A percentile compares a stretch with the other conserved stretches of the same genome.
Conservation (phyloP, 2,888 invertebrate genomes). For the Melitaea athalia region DNA sequence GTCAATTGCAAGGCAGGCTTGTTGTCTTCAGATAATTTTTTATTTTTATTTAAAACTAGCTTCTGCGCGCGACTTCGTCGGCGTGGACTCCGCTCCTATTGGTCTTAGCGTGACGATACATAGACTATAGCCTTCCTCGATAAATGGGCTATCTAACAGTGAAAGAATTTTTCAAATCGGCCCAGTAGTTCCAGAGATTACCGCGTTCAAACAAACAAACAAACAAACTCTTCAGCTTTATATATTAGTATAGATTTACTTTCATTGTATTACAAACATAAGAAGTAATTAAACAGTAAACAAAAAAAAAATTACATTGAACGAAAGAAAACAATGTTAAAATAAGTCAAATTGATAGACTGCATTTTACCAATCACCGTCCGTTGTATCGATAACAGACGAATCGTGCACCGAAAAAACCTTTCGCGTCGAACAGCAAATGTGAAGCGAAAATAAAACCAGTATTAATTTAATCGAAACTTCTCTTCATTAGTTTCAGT, state of each 20-base stretch:
- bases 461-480: conserved; percentile 77
- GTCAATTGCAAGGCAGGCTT: too few species aligned
- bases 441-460: conserved; percentile 68
- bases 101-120: too few species aligned
- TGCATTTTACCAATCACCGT: conserved; percentile 62
- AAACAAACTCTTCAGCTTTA: too few species aligned
- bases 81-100: too few species aligned
- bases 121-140: too few species aligned
- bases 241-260: too few species aligned
- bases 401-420: conserved; percentile 48
- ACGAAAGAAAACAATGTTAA: conserved; percentile 41
- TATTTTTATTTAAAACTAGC: background rate
- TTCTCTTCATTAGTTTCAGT: conserved; percentile 72
- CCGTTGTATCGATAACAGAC: conserved; percentile 50
- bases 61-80: too few species aligned
- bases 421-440: conserved; percentile 42
- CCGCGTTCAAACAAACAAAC: too few species aligned
- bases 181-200: too few species aligned
- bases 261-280: background rate
- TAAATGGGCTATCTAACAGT: too few species aligned
- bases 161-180: too few species aligned
- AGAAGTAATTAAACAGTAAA: background rate
- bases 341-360: conserved; percentile 63
- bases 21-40: too few species aligned
- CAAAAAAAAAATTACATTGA: background rate